Base-by-base conservation (phyloP, 2,797 vertebrate species). In the Aplochiton taeniatus region DNA sequence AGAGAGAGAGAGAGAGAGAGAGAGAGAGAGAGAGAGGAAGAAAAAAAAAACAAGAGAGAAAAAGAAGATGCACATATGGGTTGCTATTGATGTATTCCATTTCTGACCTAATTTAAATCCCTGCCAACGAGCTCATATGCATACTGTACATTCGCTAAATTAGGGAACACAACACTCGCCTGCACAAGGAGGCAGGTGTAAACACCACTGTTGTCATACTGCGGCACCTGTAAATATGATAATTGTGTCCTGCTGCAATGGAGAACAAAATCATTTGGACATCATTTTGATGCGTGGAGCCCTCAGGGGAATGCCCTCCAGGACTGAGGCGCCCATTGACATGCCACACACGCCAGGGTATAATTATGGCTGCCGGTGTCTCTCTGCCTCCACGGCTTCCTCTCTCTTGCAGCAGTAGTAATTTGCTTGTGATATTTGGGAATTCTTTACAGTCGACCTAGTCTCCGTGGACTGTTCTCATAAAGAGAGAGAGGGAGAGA, bases 101-200 rank as follows among this genome's bases (percentile, higher is more conserved):
- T 90, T 87, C 88, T 93, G 91, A 93, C 92, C 92, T 91, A 91
- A 93, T 93, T 94, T 92, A 91, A 92, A 92, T 91, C 91, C 86
- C 83, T 90, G 90, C 90, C 92, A 92, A 88, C 84, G 79, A 85
- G 80, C 92, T 93, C 91, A 91, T 93, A 92, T 92, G 89, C 91
- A 91, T 90, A 91, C 90, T 91, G 90, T 93, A 93, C 90, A 92
- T 92, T 91, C 88, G 86, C 84, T 89, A 91, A 93, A 92, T 91
- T 88, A 92, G 84, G 74, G 85, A 86, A 80, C 78, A 84, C 84
- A 92, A 92, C 91, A 85, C 87, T 87, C 68, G 81, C 81, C 83
- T 74, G 61, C 82, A 87, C 83, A 44, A 66, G 14, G 68, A 90
- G 91, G 92, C 91, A 93, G 91, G 91, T 92, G 89, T 92, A 94